Conservation (phyloP, 2,888 invertebrate species). For the Papilio elwesi region DNA sequence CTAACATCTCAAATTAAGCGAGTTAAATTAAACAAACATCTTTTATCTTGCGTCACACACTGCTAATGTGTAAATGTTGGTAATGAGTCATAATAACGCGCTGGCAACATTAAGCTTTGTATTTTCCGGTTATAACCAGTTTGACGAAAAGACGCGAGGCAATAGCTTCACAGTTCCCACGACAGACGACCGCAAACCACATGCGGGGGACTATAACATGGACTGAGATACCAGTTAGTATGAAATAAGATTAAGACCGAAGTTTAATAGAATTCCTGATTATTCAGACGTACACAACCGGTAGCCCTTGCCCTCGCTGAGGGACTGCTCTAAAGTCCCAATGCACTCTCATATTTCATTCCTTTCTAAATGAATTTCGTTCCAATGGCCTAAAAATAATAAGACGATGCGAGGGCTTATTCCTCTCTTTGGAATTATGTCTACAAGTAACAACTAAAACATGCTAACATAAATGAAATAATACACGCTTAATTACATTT, state of each 20-base stretch:
- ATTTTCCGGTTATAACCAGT: constrained; percentile 42
- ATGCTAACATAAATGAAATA: too few species aligned
- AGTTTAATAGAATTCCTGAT: constrained; percentile 57
- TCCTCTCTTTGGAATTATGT: background rate
- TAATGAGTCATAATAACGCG: constrained; percentile 13
- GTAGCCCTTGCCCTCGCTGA: constrained; percentile 48
- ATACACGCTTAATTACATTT: too few species aligned
- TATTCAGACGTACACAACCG: constrained; percentile 54
- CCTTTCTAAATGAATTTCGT: constrained; percentile 68
- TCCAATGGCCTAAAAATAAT: constrained; percentile 69
- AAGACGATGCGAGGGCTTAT: constrained; percentile 50
- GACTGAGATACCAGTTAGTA: constrained; percentile 47
- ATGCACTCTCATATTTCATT: constrained; percentile 62
- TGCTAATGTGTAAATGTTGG: constrained; percentile 7
- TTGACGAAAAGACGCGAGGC: constrained; percentile 27
- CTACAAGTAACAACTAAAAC: too few species aligned
- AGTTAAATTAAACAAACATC: background rate
- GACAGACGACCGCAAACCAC: constrained; percentile 42
- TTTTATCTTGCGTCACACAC: constrained; percentile 1
- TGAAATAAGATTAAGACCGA: constrained; percentile 57
- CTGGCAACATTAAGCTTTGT: constrained; percentile 34
- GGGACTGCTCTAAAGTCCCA: constrained; percentile 50
- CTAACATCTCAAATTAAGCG: background rate
- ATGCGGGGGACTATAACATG: constrained; percentile 46
- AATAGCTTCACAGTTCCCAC: constrained; percentile 47